Percentiles rank a stretch among this genome's conserved stretches.
These are phyloP conservation scores for Philereme vetulata DNA, from an alignment of 2,888 invertebrate species.

Conservation along the genomic window DNA sequence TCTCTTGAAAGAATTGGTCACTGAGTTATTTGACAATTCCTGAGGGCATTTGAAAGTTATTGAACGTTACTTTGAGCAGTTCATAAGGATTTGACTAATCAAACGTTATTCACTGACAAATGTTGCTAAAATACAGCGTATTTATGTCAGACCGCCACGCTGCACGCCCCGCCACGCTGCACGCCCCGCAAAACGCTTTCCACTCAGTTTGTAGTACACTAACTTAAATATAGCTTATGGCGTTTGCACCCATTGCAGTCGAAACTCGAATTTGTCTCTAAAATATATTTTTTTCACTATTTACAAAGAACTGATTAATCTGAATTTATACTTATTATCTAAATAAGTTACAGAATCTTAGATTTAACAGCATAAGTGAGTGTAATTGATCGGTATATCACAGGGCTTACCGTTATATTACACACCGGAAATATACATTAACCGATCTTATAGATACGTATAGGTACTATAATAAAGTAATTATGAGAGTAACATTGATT, in stretches of 20 bases:
- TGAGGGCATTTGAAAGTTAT: too few species aligned
- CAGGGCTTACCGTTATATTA: slow-evolving; percentile 63
- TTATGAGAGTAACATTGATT: slow-evolving; percentile 42
- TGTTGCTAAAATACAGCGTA: too few species aligned
- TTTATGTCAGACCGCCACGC: too few species aligned
- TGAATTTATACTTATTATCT: slow-evolving; percentile 11
- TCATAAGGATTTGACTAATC: too few species aligned
- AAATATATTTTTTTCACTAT: slow-evolving; percentile 31
- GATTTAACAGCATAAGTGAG: slow-evolving; percentile 50
- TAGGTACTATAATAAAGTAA: slow-evolving; percentile 41
- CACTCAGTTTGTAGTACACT: slow-evolving; percentile 43
- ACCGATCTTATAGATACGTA: slow-evolving; percentile 45
- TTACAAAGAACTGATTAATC: slow-evolving; percentile 27
- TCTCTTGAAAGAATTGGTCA: too few species aligned
- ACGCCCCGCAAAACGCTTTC: too few species aligned
- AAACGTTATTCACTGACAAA: too few species aligned
- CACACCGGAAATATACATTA: slow-evolving; percentile 60
- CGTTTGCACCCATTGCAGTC: slow-evolving; percentile 59
- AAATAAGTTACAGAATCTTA: slow-evolving; percentile 18
- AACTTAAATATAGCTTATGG: slow-evolving; percentile 66
- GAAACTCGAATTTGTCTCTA: slow-evolving; percentile 36
- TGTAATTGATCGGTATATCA: slow-evolving; percentile 64
- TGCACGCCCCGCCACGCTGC: too few species aligned
- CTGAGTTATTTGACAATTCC: too few species aligned
- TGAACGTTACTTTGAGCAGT: too few species aligned